phyloP scores from a whole-genome alignment of 2,888 invertebrate genomes.

The Trachelus stipa region DNA sequence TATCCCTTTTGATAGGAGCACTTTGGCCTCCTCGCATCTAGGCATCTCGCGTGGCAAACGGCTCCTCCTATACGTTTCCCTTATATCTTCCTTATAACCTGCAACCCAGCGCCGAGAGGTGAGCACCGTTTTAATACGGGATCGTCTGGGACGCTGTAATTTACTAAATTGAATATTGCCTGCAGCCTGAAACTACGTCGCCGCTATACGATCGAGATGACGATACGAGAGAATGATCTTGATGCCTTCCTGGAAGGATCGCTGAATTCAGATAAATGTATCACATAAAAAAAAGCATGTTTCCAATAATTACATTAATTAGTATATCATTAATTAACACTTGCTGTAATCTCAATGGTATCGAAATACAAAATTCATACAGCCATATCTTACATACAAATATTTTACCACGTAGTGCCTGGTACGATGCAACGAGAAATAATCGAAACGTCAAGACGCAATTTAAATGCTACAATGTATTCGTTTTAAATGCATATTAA shows the following conservation, averaged over 20 bases:
- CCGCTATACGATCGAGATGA: constrained; percentile 19
- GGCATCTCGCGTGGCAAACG: not conserved
- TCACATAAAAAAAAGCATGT: not conserved
- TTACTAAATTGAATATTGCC: constrained; percentile 52
- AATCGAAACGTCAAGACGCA: not conserved
- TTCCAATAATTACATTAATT: not conserved
- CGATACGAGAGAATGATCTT: not conserved
- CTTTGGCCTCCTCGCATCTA: constrained; percentile 20
- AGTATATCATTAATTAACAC: not conserved
- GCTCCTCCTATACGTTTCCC: constrained; percentile 17
- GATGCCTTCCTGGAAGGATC: not conserved
- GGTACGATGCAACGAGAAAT: not conserved
- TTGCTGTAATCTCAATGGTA: not conserved
- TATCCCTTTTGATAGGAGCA: constrained; percentile 32
- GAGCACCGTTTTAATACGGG: constrained; percentile 44
- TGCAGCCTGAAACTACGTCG: constrained; percentile 33
- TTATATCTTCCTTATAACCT: constrained; percentile 21
- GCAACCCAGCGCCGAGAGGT: constrained; percentile 30
- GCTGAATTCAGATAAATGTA: not conserved
- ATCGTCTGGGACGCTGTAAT: constrained; percentile 44
- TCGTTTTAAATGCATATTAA: not conserved
- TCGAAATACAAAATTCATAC: not conserved
- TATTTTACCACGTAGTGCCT: not conserved
- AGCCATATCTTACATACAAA: not conserved
- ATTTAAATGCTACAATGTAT: not conserved